Evolutionary conservation across 2,888 invertebrate species (phyloP), one percentile per base, ranked within the genome.

Genomic region (Eupithecia dodoneata): DNA sequence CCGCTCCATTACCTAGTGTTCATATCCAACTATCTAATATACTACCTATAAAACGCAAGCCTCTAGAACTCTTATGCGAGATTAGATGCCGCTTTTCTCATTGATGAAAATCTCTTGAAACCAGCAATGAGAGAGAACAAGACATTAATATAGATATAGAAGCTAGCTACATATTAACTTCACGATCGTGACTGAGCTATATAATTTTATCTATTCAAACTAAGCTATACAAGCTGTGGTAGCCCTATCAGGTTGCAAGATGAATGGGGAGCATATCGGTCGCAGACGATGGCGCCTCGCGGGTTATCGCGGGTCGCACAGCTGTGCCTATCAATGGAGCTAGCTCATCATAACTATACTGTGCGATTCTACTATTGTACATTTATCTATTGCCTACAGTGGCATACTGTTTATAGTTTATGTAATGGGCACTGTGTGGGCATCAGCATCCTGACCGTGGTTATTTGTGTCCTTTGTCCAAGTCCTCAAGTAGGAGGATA

Each of bases 261-360:
- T 93, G 93, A 93, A 93, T 93, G 93, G 87, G 85, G 86, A 87
- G 83, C 87, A 82, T 83, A 83, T 83, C 82, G 85, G 84, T 83
- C 81, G 82, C 84, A 86, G 88, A 85, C 87, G 82, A 83, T 83
- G 85, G 83, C 85, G 85, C 86, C 81, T 83, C 83, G 76, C 86
- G 93, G 94, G 94, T 94, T 94, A 94, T 91, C 88, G 88, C 89
- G 90, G 94, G 93, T 93, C 79, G 77, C 73, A 86, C 81, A 80
- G 82, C 82, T 82, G 82, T 85, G 86, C 84, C 85, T 87, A 87
- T 90, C 90, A 90, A 90, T 90, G 90, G 86, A 85, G 87, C 88
- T 89, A 86, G 85, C 49, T 67, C 44, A 67, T 66, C 69, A 70
- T 74, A 72, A 74, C 78, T 74, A 52, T 30, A 47, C 52, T 73